phyloP scores from a whole-genome alignment of 1,140 invertebrate species.

The Pseudomyrmex cubaensis region DNA sequence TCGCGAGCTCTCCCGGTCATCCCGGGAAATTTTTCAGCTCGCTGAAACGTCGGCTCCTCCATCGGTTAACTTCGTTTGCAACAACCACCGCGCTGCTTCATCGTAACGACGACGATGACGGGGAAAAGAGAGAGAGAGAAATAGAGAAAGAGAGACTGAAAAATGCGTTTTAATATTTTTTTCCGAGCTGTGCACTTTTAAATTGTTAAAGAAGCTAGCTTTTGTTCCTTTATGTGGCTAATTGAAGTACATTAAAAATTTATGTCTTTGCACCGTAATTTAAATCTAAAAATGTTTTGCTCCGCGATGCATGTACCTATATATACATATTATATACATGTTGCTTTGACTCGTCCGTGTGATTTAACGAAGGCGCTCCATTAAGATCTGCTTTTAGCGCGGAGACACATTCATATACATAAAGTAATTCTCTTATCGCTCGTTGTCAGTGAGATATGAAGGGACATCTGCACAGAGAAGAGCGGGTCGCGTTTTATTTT shows the following conservation, averaged over 20 bases:
- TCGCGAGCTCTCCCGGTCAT: constrained; percentile 13
- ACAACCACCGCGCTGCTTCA: background rate
- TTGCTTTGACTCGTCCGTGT: too few relatives aligned
- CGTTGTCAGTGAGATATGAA: too few relatives aligned
- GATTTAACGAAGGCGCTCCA: background rate
- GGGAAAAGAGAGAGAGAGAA: too few relatives aligned
- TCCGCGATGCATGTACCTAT: background rate
- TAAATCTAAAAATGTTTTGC: background rate
- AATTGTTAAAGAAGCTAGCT: constrained; percentile 20
- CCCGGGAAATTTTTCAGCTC: constrained; percentile 40
- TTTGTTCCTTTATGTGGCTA: background rate
- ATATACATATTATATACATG: too few relatives aligned
- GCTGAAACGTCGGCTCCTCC: background rate
- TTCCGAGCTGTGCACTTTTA: background rate
- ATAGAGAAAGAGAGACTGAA: background rate
- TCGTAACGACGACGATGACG: constrained; percentile 1
- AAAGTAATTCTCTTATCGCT: too few relatives aligned
- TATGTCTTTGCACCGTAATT: too few relatives aligned
- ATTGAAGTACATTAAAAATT: background rate
- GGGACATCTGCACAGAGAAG: too few relatives aligned
- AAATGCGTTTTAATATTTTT: constrained; percentile 17
- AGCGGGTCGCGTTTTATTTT: too few relatives aligned
- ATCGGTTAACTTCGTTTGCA: constrained; percentile 19
- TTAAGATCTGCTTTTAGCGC: too few relatives aligned
- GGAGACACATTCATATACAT: too few relatives aligned